phyloP scores from a whole-genome alignment of 2,888 invertebrate species.

The Lithophane leautieri region DNA sequence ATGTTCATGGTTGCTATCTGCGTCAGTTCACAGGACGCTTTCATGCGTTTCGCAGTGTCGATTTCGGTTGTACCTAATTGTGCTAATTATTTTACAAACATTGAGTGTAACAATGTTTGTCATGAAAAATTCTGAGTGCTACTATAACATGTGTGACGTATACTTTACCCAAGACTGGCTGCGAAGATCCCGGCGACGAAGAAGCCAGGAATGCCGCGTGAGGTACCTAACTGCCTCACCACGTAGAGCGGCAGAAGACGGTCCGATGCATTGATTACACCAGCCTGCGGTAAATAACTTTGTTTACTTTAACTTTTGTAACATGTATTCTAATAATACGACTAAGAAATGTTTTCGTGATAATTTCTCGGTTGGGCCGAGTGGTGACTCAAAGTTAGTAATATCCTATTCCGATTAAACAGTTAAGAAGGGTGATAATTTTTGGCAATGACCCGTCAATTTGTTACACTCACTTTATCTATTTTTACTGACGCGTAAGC shows the following conservation, averaged over 20 bases:
- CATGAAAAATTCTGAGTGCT: not conserved
- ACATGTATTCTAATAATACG: not conserved
- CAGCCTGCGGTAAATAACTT: constrained; percentile 80
- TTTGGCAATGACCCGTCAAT: no score
- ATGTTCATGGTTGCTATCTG: constrained; percentile 67
- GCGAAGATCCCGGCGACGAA: constrained; percentile 99
- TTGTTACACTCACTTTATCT: not conserved
- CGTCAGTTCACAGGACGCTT: constrained; percentile 74
- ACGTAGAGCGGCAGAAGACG: constrained; percentile 97
- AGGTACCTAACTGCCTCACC: constrained; percentile 94
- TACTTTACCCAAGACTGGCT: constrained; percentile 96
- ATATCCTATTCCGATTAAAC: not conserved
- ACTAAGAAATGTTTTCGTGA: not conserved
- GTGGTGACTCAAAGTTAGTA: not conserved
- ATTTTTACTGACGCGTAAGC: no score
- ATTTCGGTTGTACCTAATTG: constrained; percentile 23
- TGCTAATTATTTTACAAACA: constrained; percentile 17
- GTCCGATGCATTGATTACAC: constrained; percentile 93
- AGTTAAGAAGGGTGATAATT: not conserved
- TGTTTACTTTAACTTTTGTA: not conserved
- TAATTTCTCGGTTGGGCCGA: not conserved
- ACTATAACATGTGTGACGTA: constrained; percentile 7
- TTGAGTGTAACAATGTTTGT: constrained; percentile 5
- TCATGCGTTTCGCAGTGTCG: constrained; percentile 65
- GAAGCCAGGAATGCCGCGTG: constrained; percentile 96